These are phyloP conservation scores for Megathymus violae DNA, from an alignment of 1,140 invertebrate species.

Conservation along the genomic window DNA sequence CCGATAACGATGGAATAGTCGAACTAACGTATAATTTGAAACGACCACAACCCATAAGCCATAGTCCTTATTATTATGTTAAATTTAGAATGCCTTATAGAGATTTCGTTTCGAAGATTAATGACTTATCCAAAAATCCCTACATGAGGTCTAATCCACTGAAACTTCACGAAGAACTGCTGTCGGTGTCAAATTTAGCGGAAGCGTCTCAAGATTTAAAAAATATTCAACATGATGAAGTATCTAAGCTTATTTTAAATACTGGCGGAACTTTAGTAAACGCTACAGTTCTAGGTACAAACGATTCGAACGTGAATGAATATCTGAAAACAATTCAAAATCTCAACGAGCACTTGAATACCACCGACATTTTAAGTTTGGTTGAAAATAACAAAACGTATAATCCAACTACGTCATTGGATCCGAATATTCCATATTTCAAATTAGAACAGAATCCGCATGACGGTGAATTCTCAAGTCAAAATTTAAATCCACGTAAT, in stretches of 20 bases:
- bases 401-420: too few species aligned
- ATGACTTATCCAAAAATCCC: conserved; percentile 42
- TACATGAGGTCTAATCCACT: conserved; percentile 43
- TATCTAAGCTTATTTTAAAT: conserved; percentile 46
- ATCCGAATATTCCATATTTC: too few species aligned
- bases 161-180: conserved; percentile 49
- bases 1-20: conserved; percentile 42
- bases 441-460: too few species aligned
- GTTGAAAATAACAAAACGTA: conserved; percentile 8
- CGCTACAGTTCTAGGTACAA: conserved; percentile 47
- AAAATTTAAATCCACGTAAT: too few species aligned
- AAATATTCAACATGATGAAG: conserved; percentile 44
- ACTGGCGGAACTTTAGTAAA: conserved; percentile 53
- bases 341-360: conserved; percentile 45
- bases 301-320: conserved; percentile 34
- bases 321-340: conserved; percentile 45
- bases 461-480: too few species aligned
- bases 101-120: conserved; percentile 47
- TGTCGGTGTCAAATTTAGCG: conserved; percentile 44
- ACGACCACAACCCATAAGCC: conserved; percentile 34
- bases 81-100: conserved; percentile 67
- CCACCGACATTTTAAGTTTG: conserved; percentile 37
- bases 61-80: conserved; percentile 53
- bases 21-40: conserved; percentile 52
- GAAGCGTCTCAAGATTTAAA: conserved; percentile 50